Evolutionary conservation across 2,113 vertebrate genomes (phyloP).

Genomic region (Kryptolebias marmoratus): DNA sequence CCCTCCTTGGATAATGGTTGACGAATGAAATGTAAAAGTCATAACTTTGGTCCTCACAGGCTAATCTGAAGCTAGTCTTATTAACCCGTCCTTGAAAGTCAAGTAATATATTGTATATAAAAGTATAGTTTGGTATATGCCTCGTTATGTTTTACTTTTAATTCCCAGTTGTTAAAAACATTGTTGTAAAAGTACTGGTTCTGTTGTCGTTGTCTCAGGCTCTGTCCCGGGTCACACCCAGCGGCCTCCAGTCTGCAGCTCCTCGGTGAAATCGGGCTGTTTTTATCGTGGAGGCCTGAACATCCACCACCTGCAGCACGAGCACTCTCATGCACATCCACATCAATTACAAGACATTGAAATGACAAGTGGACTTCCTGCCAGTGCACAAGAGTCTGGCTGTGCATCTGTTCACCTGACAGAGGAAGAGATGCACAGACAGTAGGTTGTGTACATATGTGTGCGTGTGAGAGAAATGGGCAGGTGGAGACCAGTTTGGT

Average conservation of each 20-base stretch:
- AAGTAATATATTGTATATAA: no score
- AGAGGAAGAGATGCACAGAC: conserved; percentile 32
- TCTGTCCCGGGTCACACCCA: conserved; percentile 91
- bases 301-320: conserved; percentile 82
- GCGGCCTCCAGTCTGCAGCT: conserved; percentile 93
- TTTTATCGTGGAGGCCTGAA: conserved; percentile 84
- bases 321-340: conserved; percentile 7
- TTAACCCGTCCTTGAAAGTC: no score
- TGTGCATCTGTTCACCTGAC: conserved; percentile 42
- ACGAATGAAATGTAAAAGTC: no score
- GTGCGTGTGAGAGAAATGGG: conserved; percentile 16
- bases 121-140: background rate
- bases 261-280: conserved; percentile 87
- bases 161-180: background rate
- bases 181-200: background rate
- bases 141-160: background rate
- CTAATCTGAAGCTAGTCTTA: no score
- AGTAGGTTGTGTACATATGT: conserved; percentile 21
- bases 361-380: conserved; percentile 30
- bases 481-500: conserved; percentile 48
- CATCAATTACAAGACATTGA: conserved; percentile 32
- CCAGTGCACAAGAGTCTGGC: conserved; percentile 68
- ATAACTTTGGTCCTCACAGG: no score
- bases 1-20: no score
- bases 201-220: conserved; percentile 77